Evolutionary conservation across 1,140 invertebrate species (phyloP).

Genomic region (Drosophila santomea): DNA sequence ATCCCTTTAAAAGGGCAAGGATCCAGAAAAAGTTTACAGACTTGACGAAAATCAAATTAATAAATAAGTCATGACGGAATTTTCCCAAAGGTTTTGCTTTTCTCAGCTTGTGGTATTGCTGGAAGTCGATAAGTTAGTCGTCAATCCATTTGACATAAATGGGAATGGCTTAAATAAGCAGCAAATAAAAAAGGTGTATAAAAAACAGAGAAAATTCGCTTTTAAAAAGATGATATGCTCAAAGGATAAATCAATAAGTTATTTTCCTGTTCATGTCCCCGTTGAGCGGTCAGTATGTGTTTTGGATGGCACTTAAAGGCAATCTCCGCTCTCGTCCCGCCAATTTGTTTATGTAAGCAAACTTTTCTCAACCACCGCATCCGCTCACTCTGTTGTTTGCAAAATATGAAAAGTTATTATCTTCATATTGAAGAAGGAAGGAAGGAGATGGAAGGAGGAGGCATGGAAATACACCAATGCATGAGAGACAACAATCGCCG

Average conservation of each 20-base stretch:
- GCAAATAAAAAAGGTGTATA: neutral
- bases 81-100: neutral
- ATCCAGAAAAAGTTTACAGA: neutral
- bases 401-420: constrained; percentile 72
- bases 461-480: constrained; percentile 14
- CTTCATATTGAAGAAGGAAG: constrained; percentile 1
- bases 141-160: constrained; percentile 53
- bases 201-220: neutral
- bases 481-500: constrained; percentile 11
- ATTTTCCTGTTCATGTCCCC: neutral
- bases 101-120: neutral
- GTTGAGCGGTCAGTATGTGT: constrained; percentile 2
- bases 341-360: constrained; percentile 35
- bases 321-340: constrained; percentile 25
- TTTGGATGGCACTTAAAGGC: neutral
- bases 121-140: constrained; percentile 65
- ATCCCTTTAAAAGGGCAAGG: neutral
- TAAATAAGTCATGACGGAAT: constrained; percentile 56
- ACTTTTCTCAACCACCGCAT: constrained; percentile 20
- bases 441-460: neutral
- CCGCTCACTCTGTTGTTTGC: constrained; percentile 14
- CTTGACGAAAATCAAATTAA: constrained; percentile 60
- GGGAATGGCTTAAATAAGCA: constrained; percentile 5
- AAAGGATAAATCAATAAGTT: neutral
- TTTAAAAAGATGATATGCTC: neutral